Conservation (phyloP, 2,113 vertebrate genomes). For the Alligator sinensis region DNA sequence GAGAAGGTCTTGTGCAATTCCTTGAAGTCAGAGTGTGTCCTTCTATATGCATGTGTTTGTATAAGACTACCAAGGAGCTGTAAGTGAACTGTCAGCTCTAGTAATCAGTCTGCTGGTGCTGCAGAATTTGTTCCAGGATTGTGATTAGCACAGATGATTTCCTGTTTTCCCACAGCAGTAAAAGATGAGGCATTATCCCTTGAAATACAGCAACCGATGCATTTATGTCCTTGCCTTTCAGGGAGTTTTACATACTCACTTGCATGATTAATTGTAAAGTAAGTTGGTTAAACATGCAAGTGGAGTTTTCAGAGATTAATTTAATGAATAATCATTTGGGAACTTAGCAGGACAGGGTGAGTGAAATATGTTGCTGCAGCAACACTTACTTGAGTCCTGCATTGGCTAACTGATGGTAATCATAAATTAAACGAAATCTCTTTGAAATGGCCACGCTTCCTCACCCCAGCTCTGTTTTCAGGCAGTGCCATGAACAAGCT, state of each 20-base stretch:
- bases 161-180: background rate
- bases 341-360: fast-evolving
- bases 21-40: background rate
- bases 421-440: no score
- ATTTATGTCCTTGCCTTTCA: background rate
- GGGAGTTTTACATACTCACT: background rate
- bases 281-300: background rate
- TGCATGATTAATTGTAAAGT: background rate
- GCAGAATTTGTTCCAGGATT: background rate
- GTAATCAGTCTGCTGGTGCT: background rate
- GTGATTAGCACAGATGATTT: background rate
- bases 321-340: background rate
- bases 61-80: background rate
- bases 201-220: background rate
- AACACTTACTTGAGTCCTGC: background rate
- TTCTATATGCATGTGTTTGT: background rate
- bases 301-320: no score
- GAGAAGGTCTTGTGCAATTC: no score
- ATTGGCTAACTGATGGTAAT: fast-evolving
- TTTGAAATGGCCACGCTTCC: fast-evolving
- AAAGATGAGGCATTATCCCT: background rate
- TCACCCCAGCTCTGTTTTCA: no score
- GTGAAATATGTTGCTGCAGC: background rate
- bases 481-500: background rate
- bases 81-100: background rate